Evolutionary conservation across 2,113 vertebrate genomes (phyloP), one percentile per base, ranked within the genome.

Genomic region (Lates calcarifer): DNA sequence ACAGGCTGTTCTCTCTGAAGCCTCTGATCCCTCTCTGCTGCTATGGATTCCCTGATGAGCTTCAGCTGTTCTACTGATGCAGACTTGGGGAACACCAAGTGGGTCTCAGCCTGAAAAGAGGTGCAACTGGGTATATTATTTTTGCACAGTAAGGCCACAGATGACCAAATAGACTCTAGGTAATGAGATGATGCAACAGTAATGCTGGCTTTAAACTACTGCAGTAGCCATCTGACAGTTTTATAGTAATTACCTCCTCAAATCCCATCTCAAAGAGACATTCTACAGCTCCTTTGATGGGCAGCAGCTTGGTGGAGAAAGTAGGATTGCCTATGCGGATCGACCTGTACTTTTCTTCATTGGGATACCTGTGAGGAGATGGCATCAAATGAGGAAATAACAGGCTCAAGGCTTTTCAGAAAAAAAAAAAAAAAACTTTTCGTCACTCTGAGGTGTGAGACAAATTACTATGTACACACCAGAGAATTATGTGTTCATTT

Each of bases 201-300:
- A 33, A 9, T 4, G 13, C 2, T n/a, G 28, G n/a, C n/a, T 62
- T 65, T 17, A 57, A 39, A 29, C 10, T 18, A 64, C 0, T 58
- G 0, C 14, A 45, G 14, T 13, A 31, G 17, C 13, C 17, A 65
- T 3, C 8, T 55, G 8, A 9, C 3, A 64, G 10, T 26, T 26
- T 58, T 6, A 18, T 47, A 24, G 18, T 0, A 31, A 49, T 86
- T 87, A 99, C 98, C 96, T 98, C 98, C 89, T 97, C 95, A 95
- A 99, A 99, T 4, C 98, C 97, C 98, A 99, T 99, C 91, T 99
- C 98, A 91, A 99, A 99, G 47, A 99, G 96, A 88, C 98, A 99
- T 79, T 99, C 97, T 77, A 99, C 96, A 11, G 97, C 98, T 85
- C 98, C 98, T 94, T 94, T 96, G 84, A 98, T 93, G 1, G 98